Conservation (phyloP, 2,888 invertebrate genomes). For the Hofmannophila pseudospretella region DNA sequence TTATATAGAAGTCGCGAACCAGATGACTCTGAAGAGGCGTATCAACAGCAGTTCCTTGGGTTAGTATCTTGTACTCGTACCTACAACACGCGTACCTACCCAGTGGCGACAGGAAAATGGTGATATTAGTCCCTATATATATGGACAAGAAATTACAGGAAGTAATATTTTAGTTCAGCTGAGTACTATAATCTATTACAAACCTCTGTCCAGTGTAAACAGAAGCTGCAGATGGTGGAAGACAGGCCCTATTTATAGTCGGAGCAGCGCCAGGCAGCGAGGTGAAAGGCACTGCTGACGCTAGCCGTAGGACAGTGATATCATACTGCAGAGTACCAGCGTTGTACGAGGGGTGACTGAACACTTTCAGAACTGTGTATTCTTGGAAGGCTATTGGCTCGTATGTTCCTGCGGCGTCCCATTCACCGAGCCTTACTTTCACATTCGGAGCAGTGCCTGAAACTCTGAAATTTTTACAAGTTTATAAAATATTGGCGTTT, state of each 20-base stretch:
- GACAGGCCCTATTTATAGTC: constrained; percentile 80
- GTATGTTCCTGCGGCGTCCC: constrained; percentile 81
- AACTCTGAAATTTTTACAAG: constrained; percentile 49
- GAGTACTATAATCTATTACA: too few species aligned
- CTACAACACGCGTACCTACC: too few species aligned
- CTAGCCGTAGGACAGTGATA: constrained; percentile 87
- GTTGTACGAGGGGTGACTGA: constrained; percentile 82
- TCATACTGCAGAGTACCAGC: constrained; percentile 86
- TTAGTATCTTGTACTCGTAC: too few species aligned
- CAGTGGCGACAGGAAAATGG: too few species aligned
- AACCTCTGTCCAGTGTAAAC: constrained; percentile 70
- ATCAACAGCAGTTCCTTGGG: too few species aligned
- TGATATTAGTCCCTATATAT: too few species aligned
- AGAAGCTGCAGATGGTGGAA: constrained; percentile 61
- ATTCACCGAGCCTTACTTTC: constrained; percentile 86
- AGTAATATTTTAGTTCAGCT: too few species aligned
- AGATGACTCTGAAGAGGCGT: too few species aligned
- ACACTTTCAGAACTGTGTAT: constrained; percentile 75
- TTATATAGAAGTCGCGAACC: too few species aligned
- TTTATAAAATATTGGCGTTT: background rate
- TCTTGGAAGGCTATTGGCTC: constrained; percentile 83
- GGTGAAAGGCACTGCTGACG: constrained; percentile 72
- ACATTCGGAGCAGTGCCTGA: constrained; percentile 71
- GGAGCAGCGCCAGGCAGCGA: constrained; percentile 61
- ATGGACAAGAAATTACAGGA: too few species aligned